A percentile compares a stretch with the other conserved stretches of the same genome.
Conservation (phyloP, 2,888 invertebrate species). For the Uloborus plumipes region DNA sequence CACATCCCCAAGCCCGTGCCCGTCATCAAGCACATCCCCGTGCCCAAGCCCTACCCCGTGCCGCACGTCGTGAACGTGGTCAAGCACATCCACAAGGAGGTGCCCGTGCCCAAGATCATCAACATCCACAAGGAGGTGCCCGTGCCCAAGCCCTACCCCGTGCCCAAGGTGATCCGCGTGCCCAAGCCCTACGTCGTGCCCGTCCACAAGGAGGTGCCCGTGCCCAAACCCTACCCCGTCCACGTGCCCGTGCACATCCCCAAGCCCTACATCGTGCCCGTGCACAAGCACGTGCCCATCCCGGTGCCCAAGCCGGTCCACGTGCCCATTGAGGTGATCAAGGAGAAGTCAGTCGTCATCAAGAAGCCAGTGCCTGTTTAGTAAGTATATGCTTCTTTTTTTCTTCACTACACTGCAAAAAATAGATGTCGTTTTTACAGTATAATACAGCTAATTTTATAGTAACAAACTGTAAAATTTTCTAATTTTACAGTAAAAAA, state of each 20-base stretch:
- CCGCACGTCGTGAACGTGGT: conserved; percentile 43
- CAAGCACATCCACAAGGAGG: conserved; percentile 61
- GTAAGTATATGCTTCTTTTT: conserved; percentile 60
- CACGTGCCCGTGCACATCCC: conserved; percentile 65
- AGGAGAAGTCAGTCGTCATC: conserved; percentile 64
- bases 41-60: conserved; percentile 63
- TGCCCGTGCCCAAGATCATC: conserved; percentile 56
- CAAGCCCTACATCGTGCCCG: conserved; percentile 64
- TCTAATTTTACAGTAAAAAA: too few species aligned
- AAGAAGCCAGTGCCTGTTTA: conserved; percentile 65
- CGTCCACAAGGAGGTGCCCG: conserved; percentile 63
- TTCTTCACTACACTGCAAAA: too few species aligned
- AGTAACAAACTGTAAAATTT: too few species aligned
- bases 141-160: conserved; percentile 62
- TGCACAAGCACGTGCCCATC: conserved; percentile 62
- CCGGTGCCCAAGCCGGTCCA: conserved; percentile 65
- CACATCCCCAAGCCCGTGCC: conserved; percentile 57
- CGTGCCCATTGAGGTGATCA: conserved; percentile 63
- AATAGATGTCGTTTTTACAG: too few species aligned
- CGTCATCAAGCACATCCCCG: conserved; percentile 51
- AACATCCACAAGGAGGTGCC: conserved; percentile 61
- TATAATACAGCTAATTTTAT: too few species aligned
- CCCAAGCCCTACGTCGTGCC: conserved; percentile 65
- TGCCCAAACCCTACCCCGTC: conserved; percentile 64
- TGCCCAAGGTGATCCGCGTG: conserved; percentile 62